Evolutionary conservation across 2,888 invertebrate species (phyloP), one percentile per base, ranked within the genome.

Genomic region (Nomada fucata): DNA sequence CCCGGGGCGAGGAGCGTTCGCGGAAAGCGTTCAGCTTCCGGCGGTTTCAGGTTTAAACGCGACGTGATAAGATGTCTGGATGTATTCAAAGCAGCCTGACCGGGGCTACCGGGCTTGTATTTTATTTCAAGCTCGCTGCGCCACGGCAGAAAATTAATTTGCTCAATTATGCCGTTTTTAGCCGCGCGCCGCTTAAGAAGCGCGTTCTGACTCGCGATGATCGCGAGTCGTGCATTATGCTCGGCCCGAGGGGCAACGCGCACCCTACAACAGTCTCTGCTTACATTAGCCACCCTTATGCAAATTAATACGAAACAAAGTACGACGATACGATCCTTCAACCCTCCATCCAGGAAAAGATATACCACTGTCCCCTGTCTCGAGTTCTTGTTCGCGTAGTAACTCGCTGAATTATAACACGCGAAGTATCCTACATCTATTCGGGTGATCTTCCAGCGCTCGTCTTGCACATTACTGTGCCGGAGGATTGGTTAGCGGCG

Each of bases 241-340:
- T 76, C 64, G 76, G 72, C 84, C 84, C 75, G 61, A 68, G 79
- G 87, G 50, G 50, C 50, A 70, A 75, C 74, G 82, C 60, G 79
- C 83, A 67, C 80, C 85, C 84, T 82, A 79, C 78, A 80, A 73
- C 15, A 79, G 77, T 86, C 81, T 86, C 82, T 80, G 88, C 86
- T 88, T 88, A 88, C 86, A 88, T 88, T 88, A 87, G 81, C 88
- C 85, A 84, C 88, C 89, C 86, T 89, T 88, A 89, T 87, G 89
- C 89, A 89, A 89, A 89, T 89, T 84, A 84, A 88, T 86, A 86
- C 83, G 86, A 89, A 89, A 89, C 89, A 88, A 89, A 88, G 88
- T 87, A 79, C 86, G 69, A 60, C 79, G 79, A 76, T 79, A 81
- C 76, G 88, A 87, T 84, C 83, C 83, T 84, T 86, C 65, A 79